Conservation (phyloP, 2,888 invertebrate species). For the Andrena praecox region DNA sequence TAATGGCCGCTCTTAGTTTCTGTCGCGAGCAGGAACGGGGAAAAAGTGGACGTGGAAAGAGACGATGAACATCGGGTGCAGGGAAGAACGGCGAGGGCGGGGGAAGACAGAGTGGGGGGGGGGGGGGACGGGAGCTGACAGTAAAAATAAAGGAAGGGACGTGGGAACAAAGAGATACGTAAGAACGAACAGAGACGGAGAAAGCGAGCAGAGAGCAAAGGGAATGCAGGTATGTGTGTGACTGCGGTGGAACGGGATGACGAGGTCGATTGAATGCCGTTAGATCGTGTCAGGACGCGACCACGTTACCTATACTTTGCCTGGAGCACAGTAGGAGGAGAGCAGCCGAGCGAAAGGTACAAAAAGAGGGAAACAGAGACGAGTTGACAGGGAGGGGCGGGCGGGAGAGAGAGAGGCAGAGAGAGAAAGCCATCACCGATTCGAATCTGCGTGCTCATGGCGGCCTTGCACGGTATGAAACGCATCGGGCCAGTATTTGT, state of each 20-base stretch:
- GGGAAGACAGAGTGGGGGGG: background rate
- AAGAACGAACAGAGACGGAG: constrained; percentile 14
- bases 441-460: constrained; percentile 57
- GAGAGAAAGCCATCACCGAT: constrained; percentile 50
- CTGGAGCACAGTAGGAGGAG: constrained; percentile 48
- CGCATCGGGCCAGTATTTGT: constrained; percentile 46
- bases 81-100: background rate
- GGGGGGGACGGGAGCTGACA: background rate
- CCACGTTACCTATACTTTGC: constrained; percentile 37
- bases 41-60: constrained; percentile 17
- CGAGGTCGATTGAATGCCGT: constrained; percentile 77
- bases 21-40: constrained; percentile 13
- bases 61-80: background rate
- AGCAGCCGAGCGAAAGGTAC: constrained; percentile 33
- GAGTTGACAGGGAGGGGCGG: constrained; percentile 42
- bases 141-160: constrained; percentile 21
- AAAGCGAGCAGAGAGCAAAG: constrained; percentile 46
- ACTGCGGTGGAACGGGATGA: constrained; percentile 64
- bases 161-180: background rate
- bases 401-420: constrained; percentile 32
- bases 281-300: constrained; percentile 72
- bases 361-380: constrained; percentile 44
- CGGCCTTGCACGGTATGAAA: constrained; percentile 54
- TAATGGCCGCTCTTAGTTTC: constrained; percentile 27
- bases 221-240: constrained; percentile 69